These are phyloP conservation scores for Umimayanthus chanpuru DNA, from an alignment of 92 coral and sea anemone species.

Conservation along the genomic window DNA sequence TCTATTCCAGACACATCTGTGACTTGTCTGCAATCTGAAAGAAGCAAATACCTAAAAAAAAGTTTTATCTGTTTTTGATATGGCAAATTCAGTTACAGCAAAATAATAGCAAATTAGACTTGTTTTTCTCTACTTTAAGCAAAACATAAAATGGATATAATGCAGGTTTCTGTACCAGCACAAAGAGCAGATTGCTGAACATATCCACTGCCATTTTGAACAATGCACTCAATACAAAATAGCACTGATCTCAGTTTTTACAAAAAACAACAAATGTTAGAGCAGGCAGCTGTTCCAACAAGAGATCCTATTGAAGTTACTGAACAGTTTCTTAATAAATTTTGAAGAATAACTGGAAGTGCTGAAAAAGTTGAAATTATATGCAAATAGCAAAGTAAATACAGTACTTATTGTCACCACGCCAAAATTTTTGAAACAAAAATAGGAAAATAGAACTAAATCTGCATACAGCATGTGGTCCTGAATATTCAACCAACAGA, in stretches of 20 bases:
- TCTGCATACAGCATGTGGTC: background rate
- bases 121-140: no score
- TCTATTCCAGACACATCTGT: background rate
- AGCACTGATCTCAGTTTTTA: background rate
- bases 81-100: no score
- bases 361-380: background rate
- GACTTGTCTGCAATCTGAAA: background rate
- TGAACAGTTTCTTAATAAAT: background rate
- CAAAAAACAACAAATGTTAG: background rate
- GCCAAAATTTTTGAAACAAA: background rate
- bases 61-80: background rate
- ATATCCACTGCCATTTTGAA: background rate
- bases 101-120: no score
- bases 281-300: background rate
- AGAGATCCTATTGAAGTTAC: slow-evolving; percentile 5
- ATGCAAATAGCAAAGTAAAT: background rate
- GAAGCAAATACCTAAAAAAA: background rate
- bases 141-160: background rate
- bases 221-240: background rate
- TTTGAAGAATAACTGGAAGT: background rate
- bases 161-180: background rate
- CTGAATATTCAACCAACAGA: slow-evolving; percentile 8
- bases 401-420: background rate
- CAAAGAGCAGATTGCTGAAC: no score
- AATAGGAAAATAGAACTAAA: background rate